Percentiles rank a stretch among this genome's conserved stretches.
Evolutionary conservation across 2,797 vertebrate species (phyloP).

Genomic region (Sphenopsis melanotis): DNA sequence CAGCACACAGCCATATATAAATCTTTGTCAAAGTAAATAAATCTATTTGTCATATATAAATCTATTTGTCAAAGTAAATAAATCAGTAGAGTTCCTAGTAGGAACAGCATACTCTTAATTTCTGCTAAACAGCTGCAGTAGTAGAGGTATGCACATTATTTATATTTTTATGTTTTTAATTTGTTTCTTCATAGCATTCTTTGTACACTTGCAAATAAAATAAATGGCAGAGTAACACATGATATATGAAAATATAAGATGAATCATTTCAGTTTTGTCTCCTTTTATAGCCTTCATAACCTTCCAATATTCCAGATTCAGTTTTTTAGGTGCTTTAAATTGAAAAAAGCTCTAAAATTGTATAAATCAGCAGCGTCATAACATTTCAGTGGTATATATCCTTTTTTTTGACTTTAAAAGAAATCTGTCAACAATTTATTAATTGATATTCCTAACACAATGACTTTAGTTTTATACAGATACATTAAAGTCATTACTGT

Average conservation of each 20-base stretch:
- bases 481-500: slow-evolving; percentile 4
- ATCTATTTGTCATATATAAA: not conserved
- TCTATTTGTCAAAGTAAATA: not conserved
- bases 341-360: not conserved
- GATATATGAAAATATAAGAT: not conserved
- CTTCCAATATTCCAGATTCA: not conserved
- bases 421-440: not conserved
- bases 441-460: not conserved
- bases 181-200: not conserved
- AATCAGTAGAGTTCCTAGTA: not conserved
- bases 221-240: not conserved
- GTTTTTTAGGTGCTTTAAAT: not conserved
- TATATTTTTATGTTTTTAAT: not conserved
- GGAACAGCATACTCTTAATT: not conserved
- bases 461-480: not conserved
- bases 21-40: not conserved
- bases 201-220: not conserved
- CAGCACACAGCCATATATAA: not conserved
- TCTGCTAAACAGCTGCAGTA: not conserved
- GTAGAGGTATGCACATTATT: not conserved
- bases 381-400: not conserved
- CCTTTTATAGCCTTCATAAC: not conserved
- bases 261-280: not conserved
- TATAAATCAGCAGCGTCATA: not conserved
- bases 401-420: not conserved